These are phyloP conservation scores for Synanthedon myopaeformis DNA, from an alignment of 2,888 invertebrate species.

Conservation along the genomic window DNA sequence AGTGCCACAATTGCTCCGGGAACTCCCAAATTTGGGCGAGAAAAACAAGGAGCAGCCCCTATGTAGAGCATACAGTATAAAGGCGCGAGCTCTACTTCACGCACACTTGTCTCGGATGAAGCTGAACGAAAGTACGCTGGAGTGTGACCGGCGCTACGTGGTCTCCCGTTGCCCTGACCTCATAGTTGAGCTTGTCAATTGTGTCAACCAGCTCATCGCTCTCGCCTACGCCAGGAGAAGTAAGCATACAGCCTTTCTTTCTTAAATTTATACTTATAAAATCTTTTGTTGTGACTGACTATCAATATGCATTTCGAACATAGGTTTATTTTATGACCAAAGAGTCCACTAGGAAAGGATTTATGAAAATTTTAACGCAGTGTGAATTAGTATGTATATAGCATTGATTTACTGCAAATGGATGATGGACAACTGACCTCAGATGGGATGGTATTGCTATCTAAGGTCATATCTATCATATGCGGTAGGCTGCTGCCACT, in stretches of 20 bases:
- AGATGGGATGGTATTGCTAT: no score
- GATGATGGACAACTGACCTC: no score
- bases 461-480: no score
- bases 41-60: constrained; percentile 97
- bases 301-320: no score
- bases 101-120: constrained; percentile 92
- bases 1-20: constrained; percentile 93
- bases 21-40: constrained; percentile 91
- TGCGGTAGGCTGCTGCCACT: no score
- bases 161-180: constrained; percentile 94
- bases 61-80: constrained; percentile 91
- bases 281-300: no score
- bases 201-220: constrained; percentile 92
- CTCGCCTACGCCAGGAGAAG: constrained; percentile 90
- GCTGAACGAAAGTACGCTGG: constrained; percentile 81
- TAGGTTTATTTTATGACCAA: no score
- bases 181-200: constrained; percentile 97
- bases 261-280: no score
- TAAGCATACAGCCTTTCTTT: constrained; percentile 47
- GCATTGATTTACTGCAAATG: no score
- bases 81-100: constrained; percentile 93
- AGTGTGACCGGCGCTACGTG: constrained; percentile 85
- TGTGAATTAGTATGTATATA: no score
- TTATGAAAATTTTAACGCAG: no score
- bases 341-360: no score